These are phyloP conservation scores for Acrocephalus scirpaceus DNA, from an alignment of 2,797 vertebrate genomes.

Conservation along the genomic window DNA sequence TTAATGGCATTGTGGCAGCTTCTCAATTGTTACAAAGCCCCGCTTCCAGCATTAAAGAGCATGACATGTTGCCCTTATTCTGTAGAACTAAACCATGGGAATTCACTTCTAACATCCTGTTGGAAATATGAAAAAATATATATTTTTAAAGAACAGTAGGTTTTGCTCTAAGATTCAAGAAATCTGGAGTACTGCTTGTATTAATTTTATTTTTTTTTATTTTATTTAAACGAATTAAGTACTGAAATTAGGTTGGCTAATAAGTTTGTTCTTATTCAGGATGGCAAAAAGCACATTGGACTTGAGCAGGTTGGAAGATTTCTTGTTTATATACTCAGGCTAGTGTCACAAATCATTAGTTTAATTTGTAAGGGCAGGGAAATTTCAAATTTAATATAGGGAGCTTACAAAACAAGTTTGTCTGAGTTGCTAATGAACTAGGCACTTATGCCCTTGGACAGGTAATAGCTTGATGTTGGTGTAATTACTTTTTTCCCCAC, in stretches of 20 bases:
- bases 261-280: neutral
- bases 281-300: neutral
- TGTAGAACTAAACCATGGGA: neutral
- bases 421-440: conserved; percentile 49
- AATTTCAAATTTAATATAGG: conserved; percentile 49
- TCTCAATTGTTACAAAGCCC: neutral
- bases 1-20: neutral
- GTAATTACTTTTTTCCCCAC: conserved; percentile 38
- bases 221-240: neutral
- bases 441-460: conserved; percentile 46
- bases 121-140: neutral
- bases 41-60: neutral
- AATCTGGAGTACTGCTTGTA: neutral
- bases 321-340: neutral
- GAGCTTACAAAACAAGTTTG: conserved; percentile 65
- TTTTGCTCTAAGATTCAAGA: neutral
- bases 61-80: neutral
- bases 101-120: neutral
- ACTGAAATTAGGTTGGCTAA: neutral
- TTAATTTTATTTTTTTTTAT: accelerated
- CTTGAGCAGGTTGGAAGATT: neutral
- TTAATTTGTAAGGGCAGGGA: conserved; percentile 51
- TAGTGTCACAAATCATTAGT: conserved; percentile 17
- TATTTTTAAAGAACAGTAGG: neutral
- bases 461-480: conserved; percentile 61